Evolutionary conservation across 1,140 invertebrate genomes (phyloP), one percentile per base, ranked within the genome.

Genomic region (Leptinotarsa texana): DNA sequence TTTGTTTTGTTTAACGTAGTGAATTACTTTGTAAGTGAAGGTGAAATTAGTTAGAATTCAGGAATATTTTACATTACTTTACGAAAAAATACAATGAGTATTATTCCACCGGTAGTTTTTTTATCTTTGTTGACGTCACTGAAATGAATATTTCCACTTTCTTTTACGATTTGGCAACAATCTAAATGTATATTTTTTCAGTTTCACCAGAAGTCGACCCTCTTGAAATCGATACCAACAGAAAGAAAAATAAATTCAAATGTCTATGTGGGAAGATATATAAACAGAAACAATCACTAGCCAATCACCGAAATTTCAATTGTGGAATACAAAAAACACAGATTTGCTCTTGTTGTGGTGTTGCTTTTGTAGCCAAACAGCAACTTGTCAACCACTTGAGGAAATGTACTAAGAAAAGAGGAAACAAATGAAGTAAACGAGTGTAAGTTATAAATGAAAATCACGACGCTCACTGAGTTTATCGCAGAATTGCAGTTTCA

Each of bases 251-350:
- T n/a, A 22, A 33, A 24, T 65, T 24, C n/a, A 65, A 17, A 22
- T 65, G 63, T 33, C 4, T 33, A 4, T 65, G 63, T 65, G 63
- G 63, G 18, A 65, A 65, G 15, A 24, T 13, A 65, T 65, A 65
- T 22, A 65, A 65, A 65, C 21, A 33, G 15, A 65, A 65, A 65
- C 63, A 65, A 27, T 65, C 63, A 65, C 21, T 65, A 33, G 63
- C 15, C 21, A 65, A 21, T 21, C 63, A 65, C 63, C 15, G 63
- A 11, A 65, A 65, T 22, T 65, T 65, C 63, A 65, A 65, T 22
- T 65, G 63, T 65, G 63, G 63, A 33, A 24, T 21, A 21, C 13
- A 22, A 24, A 65, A 65, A 65, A 65, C 63, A 0, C 63, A 65
- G 13, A 18, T 21, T 22, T 65, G 63, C 17, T 18, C n/a, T 18